Base-by-base conservation (phyloP, 2,888 invertebrate species). In the Trisateles emortualis region DNA sequence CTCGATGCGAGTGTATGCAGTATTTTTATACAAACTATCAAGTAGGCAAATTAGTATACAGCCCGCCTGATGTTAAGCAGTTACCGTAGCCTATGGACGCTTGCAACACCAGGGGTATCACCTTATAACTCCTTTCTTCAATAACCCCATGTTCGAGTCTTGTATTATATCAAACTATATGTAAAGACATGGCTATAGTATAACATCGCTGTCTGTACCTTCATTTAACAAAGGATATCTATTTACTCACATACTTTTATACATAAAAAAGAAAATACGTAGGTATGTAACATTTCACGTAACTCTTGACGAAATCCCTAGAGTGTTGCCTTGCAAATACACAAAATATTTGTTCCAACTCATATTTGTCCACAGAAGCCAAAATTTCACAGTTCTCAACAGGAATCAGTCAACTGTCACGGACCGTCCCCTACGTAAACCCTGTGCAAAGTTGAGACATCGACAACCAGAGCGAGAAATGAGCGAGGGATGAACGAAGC, bases 351-450 rank as follows among this genome's bases (percentile, higher is more conserved):
- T 74, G 56, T 63, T 57, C 55, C 58, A 52, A 66, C 70, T 68
- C 60, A 55, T 60, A 70, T 66, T 57, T 35, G 43, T 24, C 33
- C 46, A 47, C 22, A 52, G 13, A 56, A 44, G 38, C 33, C 41
- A 49, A 58, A 46, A 60, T 61, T 64, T 72, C 72, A 62, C 72
- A 70, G 66, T 74, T 71, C 64, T 60, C 59, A 75, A 69, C 60
- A 67, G 52, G 64, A 75, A 76, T 77, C 77, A 77, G 72, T 73
- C 76, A 78, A 54, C 69, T 72, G 52, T 66, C 63, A 38, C 55
- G 48, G 56, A 51, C 50, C 50, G 60, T 65, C 56, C 58, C 64
- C 57, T 64, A 39, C 48, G 68, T 64, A 66, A 62, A 52, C 38
- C 33, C 38, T 19, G 41, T 52, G 29, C 41, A 58, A 39, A 58